Evolutionary conservation across 2,797 vertebrate genomes (phyloP).

Genomic region (Psittacula derbiana): DNA sequence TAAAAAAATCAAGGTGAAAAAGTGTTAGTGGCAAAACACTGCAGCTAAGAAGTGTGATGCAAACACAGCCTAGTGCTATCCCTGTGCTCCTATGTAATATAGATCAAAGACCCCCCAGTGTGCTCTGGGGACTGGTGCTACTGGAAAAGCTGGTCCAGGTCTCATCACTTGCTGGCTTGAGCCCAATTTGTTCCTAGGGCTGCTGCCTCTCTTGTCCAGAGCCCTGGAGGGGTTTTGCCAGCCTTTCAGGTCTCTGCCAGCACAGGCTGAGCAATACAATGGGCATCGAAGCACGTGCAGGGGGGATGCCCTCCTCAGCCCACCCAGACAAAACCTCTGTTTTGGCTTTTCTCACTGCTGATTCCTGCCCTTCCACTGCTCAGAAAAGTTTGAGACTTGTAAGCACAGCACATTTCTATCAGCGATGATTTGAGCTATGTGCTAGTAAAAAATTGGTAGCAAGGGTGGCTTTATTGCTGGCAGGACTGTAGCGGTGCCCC

Average conservation of each 20-base stretch:
- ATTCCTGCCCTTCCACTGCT: neutral
- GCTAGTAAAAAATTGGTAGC: constrained; percentile 17
- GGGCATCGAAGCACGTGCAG: fast-evolving
- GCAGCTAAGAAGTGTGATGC: neutral
- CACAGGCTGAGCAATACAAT: neutral
- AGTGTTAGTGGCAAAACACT: neutral
- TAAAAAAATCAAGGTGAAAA: neutral
- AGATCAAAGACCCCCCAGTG: neutral
- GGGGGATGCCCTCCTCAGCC: neutral
- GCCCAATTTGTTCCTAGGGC: neutral
- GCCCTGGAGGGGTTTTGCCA: neutral
- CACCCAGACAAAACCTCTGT: neutral
- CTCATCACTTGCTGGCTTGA: neutral
- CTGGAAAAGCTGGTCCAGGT: neutral
- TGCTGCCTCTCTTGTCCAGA: neutral
- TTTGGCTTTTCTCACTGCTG: neutral
- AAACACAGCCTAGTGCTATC: neutral
- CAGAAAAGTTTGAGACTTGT: neutral
- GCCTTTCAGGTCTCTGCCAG: neutral
- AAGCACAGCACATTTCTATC: neutral
- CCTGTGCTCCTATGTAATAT: neutral
- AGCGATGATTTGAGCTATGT: neutral
- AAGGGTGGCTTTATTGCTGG: constrained; percentile 56
- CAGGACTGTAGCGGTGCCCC: neutral
- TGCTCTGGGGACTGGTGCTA: neutral